Conservation (phyloP, 2,888 invertebrate species). For the Cantharis flavilabris region DNA sequence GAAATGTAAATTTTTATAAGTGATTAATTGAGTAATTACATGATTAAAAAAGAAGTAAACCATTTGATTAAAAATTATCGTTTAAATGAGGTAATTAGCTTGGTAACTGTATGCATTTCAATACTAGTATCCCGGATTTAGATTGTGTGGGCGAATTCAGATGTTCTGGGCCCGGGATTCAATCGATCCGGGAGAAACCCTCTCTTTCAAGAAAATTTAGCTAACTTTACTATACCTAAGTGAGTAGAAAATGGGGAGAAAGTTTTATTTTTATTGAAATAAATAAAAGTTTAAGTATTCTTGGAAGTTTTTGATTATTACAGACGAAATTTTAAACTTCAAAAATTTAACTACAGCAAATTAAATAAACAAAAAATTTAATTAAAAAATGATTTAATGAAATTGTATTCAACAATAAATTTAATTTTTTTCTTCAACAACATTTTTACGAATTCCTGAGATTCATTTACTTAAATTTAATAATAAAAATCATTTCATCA, state of each 20-base stretch:
- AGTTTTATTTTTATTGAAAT: background rate
- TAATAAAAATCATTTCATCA: too few species aligned
- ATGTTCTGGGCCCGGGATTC: constrained; percentile 2
- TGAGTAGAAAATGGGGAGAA: background rate
- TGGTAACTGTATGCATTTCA: background rate
- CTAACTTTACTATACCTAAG: background rate
- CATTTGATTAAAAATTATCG: background rate
- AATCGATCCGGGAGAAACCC: background rate
- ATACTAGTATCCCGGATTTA: background rate
- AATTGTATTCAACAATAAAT: background rate
- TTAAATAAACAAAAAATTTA: background rate
- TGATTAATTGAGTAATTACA: background rate
- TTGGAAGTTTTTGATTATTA: background rate
- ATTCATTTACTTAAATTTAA: too few species aligned
- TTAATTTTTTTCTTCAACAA: too few species aligned
- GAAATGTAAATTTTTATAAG: background rate
- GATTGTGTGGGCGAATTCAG: background rate
- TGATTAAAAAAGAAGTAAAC: background rate
- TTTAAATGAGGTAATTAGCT: background rate
- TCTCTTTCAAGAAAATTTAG: background rate
- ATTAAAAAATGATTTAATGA: background rate
- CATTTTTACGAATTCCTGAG: too few species aligned
- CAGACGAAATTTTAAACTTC: background rate
- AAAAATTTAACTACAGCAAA: background rate
- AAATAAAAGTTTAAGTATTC: background rate